Percentiles rank a stretch among this genome's conserved stretches.
Conservation (phyloP, 2,113 vertebrate genomes). For the Danionella cerebrum region DNA sequence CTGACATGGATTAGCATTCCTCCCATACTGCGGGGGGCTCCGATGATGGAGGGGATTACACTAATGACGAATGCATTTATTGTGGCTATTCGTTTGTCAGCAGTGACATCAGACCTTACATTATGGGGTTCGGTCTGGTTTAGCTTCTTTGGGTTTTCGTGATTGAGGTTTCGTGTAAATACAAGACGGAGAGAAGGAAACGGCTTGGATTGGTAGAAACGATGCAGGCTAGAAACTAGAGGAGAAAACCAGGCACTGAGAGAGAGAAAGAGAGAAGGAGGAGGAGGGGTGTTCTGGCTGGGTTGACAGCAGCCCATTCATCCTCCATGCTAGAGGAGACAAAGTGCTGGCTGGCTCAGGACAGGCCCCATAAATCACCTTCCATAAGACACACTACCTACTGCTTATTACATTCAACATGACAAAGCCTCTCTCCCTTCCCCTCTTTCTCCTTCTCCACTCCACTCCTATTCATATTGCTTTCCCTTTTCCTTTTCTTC, state of each 20-base stretch:
- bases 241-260: background rate
- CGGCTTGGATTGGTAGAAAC: background rate
- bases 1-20: constrained; percentile 32
- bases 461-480: constrained; percentile 16
- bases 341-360: constrained; percentile 53
- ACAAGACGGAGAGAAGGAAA: background rate
- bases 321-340: constrained; percentile 59
- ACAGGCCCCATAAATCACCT: constrained; percentile 60
- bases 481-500: constrained; percentile 9
- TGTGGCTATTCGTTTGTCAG: constrained; percentile 27
- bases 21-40: background rate
- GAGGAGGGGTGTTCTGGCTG: constrained; percentile 39
- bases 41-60: constrained; percentile 27
- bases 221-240: constrained; percentile 1
- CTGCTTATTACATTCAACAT: constrained; percentile 38
- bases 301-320: constrained; percentile 64
- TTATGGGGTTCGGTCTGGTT: background rate
- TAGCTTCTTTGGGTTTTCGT: constrained; percentile 1
- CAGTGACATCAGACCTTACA: constrained; percentile 27
- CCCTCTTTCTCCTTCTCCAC: constrained; percentile 12
- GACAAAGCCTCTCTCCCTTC: constrained; percentile 23
- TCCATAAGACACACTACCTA: constrained; percentile 50
- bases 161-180: background rate
- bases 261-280: constrained; percentile 1
- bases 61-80: constrained; percentile 31